Percentiles rank a stretch among this genome's conserved stretches.
These are phyloP conservation scores for Drosophila eohydei DNA, from an alignment of 2,888 invertebrate species.

Conservation along the genomic window DNA sequence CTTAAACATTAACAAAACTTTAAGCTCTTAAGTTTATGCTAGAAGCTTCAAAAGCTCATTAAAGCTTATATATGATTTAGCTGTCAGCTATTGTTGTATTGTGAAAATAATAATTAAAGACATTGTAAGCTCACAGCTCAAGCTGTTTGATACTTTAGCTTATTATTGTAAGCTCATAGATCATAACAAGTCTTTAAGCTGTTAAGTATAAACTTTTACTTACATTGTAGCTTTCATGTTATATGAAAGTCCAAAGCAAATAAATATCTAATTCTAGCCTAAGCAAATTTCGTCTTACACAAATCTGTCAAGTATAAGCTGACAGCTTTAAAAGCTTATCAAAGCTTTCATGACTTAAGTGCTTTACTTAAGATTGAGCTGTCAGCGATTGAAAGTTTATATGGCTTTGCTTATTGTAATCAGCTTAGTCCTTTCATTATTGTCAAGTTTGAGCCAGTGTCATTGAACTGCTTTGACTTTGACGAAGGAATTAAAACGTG, in stretches of 20 bases:
- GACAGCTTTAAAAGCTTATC: not conserved
- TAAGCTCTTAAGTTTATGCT: no score
- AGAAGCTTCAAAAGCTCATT: no score
- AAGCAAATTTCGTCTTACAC: not conserved
- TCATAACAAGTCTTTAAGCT: no score
- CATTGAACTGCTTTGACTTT: conserved; percentile 16
- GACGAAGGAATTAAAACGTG: conserved; percentile 5
- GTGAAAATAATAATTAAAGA: no score
- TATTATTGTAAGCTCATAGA: no score
- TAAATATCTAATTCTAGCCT: not conserved
- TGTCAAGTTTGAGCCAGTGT: not conserved
- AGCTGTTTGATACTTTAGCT: no score
- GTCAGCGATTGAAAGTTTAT: not conserved
- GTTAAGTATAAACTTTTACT: no score
- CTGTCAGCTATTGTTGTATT: no score
- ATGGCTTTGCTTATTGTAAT: not conserved
- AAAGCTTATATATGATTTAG: no score
- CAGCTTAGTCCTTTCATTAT: not conserved
- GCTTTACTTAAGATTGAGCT: not conserved
- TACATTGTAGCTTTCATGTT: not conserved
- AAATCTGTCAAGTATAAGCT: not conserved
- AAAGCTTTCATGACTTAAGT: not conserved
- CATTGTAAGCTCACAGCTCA: no score
- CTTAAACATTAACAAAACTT: no score
- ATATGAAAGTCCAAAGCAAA: not conserved